A percentile compares a stretch with the other conserved stretches of the same genome.
Evolutionary conservation across 2,113 vertebrate species (phyloP).

Genomic region (Danio rerio): GRCz12tu NC_133181.1:62408501-62409000

Average conservation of each 20-base stretch:
- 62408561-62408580: too few species aligned
- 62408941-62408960: conserved; percentile 43
- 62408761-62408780: neutral
- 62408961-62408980: conserved; percentile 24
- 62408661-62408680: too few species aligned
- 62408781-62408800: neutral
- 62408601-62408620: too few species aligned
- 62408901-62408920: conserved; percentile 45
- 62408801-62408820: conserved; percentile 31
- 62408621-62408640: too few species aligned
- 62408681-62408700: too few species aligned
- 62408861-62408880: conserved; percentile 43
- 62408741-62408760: neutral
- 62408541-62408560: too few species aligned
- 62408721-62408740: neutral
- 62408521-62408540: too few species aligned
- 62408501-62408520: too few species aligned
- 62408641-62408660: too few species aligned
- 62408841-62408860: conserved; percentile 8
- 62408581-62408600: too few species aligned
- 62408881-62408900: conserved; percentile 35
- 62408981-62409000: conserved; percentile 9
- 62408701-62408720: neutral
- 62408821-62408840: conserved; percentile 12
- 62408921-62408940: conserved; percentile 37